Evolutionary conservation across 2,888 invertebrate genomes (phyloP).

Genomic region (Choristoneura rosaceana): DNA sequence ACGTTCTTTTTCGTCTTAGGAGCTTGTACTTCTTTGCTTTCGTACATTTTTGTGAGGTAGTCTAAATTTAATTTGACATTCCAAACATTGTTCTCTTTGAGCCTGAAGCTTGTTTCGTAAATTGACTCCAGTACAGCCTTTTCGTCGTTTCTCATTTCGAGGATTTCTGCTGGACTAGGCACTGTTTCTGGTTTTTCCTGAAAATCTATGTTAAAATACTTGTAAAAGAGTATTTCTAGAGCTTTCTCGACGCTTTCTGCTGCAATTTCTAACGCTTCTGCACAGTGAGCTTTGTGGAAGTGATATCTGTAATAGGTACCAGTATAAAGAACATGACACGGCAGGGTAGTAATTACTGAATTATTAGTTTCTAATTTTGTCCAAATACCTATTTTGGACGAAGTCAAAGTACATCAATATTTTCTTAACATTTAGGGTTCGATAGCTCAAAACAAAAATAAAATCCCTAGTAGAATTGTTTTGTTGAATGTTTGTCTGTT

Average conservation of each 20-base stretch:
- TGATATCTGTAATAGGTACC: conserved; percentile 86
- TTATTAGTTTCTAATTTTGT: too few relatives aligned
- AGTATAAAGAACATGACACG: neutral
- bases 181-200: conserved; percentile 70
- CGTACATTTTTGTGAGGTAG: conserved; percentile 86
- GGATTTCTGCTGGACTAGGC: conserved; percentile 80
- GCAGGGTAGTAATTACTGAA: conserved; percentile 65
- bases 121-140: conserved; percentile 91
- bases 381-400: too few relatives aligned
- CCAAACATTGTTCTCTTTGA: conserved; percentile 91
- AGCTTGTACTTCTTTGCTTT: conserved; percentile 79
- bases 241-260: conserved; percentile 89
- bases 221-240: conserved; percentile 88
- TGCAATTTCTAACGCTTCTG: conserved; percentile 89
- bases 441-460: too few relatives aligned
- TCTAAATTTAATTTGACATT: conserved; percentile 88
- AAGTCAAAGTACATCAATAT: too few relatives aligned
- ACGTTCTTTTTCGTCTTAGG: conserved; percentile 73
- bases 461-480: too few relatives aligned
- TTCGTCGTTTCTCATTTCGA: conserved; percentile 89
- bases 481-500: too few relatives aligned
- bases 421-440: too few relatives aligned
- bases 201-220: conserved; percentile 87
- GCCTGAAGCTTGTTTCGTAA: conserved; percentile 89
- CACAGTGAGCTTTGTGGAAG: conserved; percentile 90